Percentiles rank a stretch among this genome's conserved stretches.
Evolutionary conservation across 2,113 vertebrate species (phyloP).

Genomic region (Phylloscopus whistleri): DNA sequence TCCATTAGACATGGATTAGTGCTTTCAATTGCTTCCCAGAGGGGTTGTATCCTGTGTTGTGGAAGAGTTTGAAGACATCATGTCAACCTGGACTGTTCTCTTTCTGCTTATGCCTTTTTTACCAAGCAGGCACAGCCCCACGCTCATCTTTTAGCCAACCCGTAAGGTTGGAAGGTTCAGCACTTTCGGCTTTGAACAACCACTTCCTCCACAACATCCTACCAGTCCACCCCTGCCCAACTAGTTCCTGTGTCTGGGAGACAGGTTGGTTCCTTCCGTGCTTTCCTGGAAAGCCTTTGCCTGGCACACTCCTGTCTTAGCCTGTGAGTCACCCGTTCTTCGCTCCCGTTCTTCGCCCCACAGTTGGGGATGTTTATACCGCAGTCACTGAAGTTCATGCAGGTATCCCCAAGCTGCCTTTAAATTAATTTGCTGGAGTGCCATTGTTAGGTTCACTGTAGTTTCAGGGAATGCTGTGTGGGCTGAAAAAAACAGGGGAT

Average conservation of each 20-base stretch:
- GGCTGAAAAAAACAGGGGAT: slow-evolving; percentile 20
- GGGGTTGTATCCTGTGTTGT: background rate
- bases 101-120: background rate
- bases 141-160: background rate
- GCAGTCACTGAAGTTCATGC: background rate
- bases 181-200: background rate
- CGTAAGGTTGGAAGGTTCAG: accelerated
- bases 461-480: background rate
- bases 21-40: background rate
- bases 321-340: background rate
- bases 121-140: background rate
- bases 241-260: background rate
- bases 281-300: slow-evolving; percentile 53
- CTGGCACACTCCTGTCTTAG: slow-evolving; percentile 9
- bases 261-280: background rate
- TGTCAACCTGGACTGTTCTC: background rate
- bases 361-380: slow-evolving; percentile 27
- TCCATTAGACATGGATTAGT: background rate
- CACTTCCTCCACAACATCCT: background rate
- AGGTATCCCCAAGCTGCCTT: slow-evolving; percentile 31
- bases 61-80: background rate
- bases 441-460: background rate
- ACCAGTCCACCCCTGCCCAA: background rate
- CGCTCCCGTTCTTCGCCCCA: background rate
- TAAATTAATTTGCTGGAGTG: slow-evolving; percentile 25